A percentile compares a stretch with the other conserved stretches of the same genome.
Evolutionary conservation across 2,113 vertebrate genomes (phyloP).

Genomic region (Petromus typicus): DNA sequence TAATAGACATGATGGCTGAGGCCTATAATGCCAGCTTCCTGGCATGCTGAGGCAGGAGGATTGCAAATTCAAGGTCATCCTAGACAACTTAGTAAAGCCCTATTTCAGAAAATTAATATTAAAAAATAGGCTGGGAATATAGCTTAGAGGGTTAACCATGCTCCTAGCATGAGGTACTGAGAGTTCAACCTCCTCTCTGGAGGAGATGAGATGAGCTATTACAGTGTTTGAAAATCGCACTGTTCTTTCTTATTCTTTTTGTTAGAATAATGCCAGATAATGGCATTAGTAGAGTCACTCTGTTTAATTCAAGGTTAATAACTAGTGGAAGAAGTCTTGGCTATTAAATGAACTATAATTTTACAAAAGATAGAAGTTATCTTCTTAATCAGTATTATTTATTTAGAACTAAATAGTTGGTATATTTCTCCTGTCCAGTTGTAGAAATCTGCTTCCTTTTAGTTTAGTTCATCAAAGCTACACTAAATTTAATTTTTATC

Average conservation of each 20-base stretch:
- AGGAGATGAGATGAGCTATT: conserved; percentile 18
- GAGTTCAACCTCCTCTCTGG: background rate
- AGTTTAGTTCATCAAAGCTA: too few species aligned
- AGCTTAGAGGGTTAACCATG: background rate
- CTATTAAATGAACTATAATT: background rate
- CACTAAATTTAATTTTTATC: background rate
- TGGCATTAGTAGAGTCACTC: background rate
- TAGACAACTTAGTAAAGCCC: background rate
- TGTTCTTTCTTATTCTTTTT: background rate
- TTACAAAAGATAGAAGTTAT: conserved; percentile 44
- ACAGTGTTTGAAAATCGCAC: background rate
- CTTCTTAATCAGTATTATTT: background rate
- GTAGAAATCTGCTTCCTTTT: background rate
- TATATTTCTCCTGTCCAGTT: background rate
- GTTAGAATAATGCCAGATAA: background rate
- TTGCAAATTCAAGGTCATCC: background rate
- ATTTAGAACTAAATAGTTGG: background rate
- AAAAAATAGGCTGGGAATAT: background rate
- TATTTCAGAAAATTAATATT: background rate
- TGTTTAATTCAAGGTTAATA: conserved; percentile 48
- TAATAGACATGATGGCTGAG: background rate
- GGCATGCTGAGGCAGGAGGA: background rate
- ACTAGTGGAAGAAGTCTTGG: background rate
- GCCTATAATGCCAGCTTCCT: background rate
- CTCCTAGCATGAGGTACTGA: background rate